A percentile compares a stretch with the other conserved stretches of the same genome.
phyloP scores from a whole-genome alignment of 2,888 invertebrate genomes.

The Erynnis tages region DNA sequence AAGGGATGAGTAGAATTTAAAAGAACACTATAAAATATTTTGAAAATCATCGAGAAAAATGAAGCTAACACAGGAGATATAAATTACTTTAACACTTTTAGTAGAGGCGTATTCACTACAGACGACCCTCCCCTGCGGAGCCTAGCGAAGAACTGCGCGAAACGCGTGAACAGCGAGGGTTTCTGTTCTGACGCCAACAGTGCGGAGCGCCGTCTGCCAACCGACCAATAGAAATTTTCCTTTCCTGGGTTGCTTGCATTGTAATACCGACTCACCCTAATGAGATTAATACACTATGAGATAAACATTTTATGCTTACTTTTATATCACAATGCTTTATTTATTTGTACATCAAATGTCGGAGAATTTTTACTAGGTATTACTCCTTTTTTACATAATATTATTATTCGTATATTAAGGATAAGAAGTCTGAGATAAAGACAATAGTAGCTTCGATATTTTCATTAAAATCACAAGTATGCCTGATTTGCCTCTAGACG shows the following conservation, averaged over 20 bases:
- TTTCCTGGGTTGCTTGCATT: constrained; percentile 16
- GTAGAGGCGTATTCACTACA: neutral
- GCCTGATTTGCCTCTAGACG: too few species aligned
- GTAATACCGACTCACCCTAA: neutral
- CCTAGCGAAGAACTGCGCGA: constrained; percentile 17
- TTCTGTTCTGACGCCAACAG: constrained; percentile 21
- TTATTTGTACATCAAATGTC: too few species aligned
- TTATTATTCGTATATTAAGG: too few species aligned
- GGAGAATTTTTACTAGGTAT: too few species aligned
- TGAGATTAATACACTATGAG: too few species aligned
- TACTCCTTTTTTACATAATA: too few species aligned
- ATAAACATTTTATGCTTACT: too few species aligned
- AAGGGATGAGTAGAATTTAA: neutral
- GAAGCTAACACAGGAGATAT: constrained; percentile 13
- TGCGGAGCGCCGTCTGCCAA: constrained; percentile 13
- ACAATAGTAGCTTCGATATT: too few species aligned
- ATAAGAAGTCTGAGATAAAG: too few species aligned
- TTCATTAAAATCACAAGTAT: too few species aligned
- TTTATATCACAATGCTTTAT: too few species aligned
- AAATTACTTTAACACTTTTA: constrained; percentile 19
- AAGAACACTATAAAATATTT: constrained; percentile 3
- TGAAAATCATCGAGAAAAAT: constrained; percentile 11
- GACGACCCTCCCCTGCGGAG: constrained; percentile 1
- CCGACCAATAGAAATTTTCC: constrained; percentile 25
- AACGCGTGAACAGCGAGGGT: neutral